A percentile compares a stretch with the other conserved stretches of the same genome.
These are phyloP conservation scores for Thelaira solivaga DNA, from an alignment of 2,888 invertebrate species.

Conservation along the genomic window DNA sequence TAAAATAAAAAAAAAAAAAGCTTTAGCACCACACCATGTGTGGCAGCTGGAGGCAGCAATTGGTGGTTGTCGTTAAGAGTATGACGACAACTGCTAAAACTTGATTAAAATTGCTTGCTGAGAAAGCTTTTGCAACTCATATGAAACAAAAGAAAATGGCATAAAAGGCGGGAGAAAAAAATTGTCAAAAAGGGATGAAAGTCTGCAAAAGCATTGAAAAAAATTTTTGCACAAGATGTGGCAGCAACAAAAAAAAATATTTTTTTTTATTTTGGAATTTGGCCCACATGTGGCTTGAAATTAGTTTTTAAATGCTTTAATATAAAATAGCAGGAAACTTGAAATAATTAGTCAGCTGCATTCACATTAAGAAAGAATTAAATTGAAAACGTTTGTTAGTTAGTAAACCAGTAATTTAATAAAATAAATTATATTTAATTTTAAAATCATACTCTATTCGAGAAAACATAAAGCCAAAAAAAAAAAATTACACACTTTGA, in stretches of 20 bases:
- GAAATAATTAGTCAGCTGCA: neutral
- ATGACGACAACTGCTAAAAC: constrained; percentile 41
- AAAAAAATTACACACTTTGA: constrained; percentile 13
- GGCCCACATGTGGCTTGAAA: constrained; percentile 57
- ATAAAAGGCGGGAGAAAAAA: too few relatives aligned
- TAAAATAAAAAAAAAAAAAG: too few relatives aligned
- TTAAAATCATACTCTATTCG: neutral
- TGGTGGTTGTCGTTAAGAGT: constrained; percentile 62
- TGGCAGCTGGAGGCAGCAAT: constrained; percentile 64
- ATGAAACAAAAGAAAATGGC: too few relatives aligned
- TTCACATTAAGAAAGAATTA: neutral
- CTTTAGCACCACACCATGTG: constrained; percentile 62
- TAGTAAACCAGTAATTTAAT: neutral
- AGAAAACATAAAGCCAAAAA: neutral
- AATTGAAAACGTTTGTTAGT: too few relatives aligned
- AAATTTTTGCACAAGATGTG: neutral
- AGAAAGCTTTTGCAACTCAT: constrained; percentile 12
- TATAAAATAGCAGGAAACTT: constrained; percentile 23
- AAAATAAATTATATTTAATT: constrained; percentile 8
- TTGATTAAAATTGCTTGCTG: constrained; percentile 54
- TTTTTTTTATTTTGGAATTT: too few relatives aligned
- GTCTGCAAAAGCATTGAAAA: too few relatives aligned
- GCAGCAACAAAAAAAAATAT: neutral
- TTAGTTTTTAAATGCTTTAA: constrained; percentile 55
- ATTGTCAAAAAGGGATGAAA: too few relatives aligned